Conservation (phyloP, 2,888 invertebrate genomes). For the Prosopocoilus inquinatus region DNA sequence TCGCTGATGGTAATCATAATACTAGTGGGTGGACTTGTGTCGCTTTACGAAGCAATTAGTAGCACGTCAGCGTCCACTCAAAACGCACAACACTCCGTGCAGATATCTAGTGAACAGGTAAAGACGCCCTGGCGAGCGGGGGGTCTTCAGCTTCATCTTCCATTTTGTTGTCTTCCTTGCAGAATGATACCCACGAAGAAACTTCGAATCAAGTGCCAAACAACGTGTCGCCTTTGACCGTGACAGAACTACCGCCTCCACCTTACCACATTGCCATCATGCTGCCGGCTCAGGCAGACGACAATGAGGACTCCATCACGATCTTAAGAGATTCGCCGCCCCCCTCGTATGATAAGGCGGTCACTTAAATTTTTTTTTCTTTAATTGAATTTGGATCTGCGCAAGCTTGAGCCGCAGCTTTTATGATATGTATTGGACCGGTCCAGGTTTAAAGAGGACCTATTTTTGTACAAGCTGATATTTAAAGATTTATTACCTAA, state of each 20-base stretch:
- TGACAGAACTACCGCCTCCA: constrained; percentile 61
- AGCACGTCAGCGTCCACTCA: constrained; percentile 43
- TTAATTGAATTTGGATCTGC: not conserved
- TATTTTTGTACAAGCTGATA: not conserved
- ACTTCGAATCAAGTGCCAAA: constrained; percentile 29
- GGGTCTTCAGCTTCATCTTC: too few relatives aligned
- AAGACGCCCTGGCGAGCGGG: constrained; percentile 2
- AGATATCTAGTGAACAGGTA: constrained; percentile 28
- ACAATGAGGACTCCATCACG: constrained; percentile 29
- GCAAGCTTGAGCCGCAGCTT: not conserved
- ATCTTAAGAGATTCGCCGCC: constrained; percentile 61
- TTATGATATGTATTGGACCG: not conserved
- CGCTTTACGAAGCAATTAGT: constrained; percentile 52
- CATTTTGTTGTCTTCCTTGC: not conserved
- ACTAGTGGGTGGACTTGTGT: constrained; percentile 62
- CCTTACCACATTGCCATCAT: constrained; percentile 79
- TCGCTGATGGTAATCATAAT: constrained; percentile 63
- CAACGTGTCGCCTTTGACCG: constrained; percentile 22
- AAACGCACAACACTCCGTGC: constrained; percentile 39
- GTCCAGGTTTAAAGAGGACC: not conserved
- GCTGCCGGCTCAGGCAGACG: constrained; percentile 59
- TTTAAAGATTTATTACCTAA: not conserved
- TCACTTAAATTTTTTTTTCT: constrained; percentile 54
- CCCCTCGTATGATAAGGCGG: constrained; percentile 73
- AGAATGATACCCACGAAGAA: constrained; percentile 20